Percentiles rank a stretch among this genome's conserved stretches.
These are phyloP conservation scores for Lagorchestes hirsutus DNA, from an alignment of 2,797 vertebrate species.

Conservation along the genomic window DNA sequence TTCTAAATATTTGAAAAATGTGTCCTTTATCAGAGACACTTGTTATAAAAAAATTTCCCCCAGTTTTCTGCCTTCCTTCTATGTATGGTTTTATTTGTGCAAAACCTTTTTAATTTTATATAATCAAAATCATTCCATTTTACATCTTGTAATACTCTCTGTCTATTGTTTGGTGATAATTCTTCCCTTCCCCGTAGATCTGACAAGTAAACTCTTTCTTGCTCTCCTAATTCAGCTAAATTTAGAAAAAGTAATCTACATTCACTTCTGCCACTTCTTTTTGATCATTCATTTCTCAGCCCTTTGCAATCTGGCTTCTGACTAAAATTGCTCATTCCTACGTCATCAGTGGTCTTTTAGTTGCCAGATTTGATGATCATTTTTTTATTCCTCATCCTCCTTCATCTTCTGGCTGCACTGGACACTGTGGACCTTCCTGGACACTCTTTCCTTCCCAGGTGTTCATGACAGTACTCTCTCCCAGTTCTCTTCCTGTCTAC, in stretches of 20 bases:
- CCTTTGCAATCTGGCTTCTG: not conserved
- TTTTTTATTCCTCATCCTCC: not conserved
- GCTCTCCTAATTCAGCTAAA: not conserved
- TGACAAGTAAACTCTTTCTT: not conserved
- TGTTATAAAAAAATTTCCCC: not conserved
- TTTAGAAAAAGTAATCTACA: not conserved
- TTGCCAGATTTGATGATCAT: not conserved
- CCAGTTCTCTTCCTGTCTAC: not conserved
- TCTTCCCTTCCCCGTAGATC: not conserved
- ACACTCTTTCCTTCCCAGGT: not conserved
- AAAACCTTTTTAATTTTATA: not conserved
- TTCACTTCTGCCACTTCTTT: not conserved
- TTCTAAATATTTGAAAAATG: not conserved
- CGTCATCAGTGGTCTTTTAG: not conserved
- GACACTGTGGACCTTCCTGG: not conserved
- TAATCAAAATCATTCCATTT: not conserved
- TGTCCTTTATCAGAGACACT: not conserved
- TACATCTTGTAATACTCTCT: not conserved
- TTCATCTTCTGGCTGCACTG: not conserved
- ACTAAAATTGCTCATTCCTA: not conserved
- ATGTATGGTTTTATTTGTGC: not conserved
- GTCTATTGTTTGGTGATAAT: not conserved
- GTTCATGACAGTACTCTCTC: not conserved
- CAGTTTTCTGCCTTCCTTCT: not conserved
- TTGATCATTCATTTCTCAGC: not conserved